These are phyloP conservation scores for Bombus consobrinus DNA, from an alignment of 1,140 invertebrate species.

Conservation along the genomic window DNA sequence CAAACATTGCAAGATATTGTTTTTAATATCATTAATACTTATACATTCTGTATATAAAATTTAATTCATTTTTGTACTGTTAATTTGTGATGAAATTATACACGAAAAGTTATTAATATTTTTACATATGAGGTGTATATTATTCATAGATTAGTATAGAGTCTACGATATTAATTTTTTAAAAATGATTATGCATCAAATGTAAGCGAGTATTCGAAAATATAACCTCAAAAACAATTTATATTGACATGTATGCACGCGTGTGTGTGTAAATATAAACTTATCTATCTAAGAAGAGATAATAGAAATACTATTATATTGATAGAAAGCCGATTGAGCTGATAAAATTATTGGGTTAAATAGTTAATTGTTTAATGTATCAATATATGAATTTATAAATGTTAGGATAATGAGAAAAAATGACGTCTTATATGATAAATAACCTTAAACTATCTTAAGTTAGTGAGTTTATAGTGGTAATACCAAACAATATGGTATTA, in stretches of 20 bases:
- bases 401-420: background rate
- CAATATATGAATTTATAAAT: background rate
- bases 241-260: background rate
- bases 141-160: no score
- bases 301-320: background rate
- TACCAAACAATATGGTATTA: constrained; percentile 40
- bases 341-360: background rate
- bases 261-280: background rate
- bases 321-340: background rate
- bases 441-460: no score
- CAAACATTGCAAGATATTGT: background rate
- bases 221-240: constrained; percentile 3
- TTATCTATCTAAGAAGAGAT: background rate
- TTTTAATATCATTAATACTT: background rate
- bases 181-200: background rate
- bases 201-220: background rate
- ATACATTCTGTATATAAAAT: background rate
- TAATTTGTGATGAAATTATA: background rate
- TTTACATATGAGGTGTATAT: background rate
- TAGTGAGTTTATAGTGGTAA: no score
- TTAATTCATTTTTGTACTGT: background rate
- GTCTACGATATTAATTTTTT: background rate
- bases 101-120: background rate
- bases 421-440: background rate
- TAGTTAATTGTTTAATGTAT: background rate